Evolutionary conservation across 2,888 invertebrate genomes (phyloP).

Genomic region (Xylota segnis): DNA sequence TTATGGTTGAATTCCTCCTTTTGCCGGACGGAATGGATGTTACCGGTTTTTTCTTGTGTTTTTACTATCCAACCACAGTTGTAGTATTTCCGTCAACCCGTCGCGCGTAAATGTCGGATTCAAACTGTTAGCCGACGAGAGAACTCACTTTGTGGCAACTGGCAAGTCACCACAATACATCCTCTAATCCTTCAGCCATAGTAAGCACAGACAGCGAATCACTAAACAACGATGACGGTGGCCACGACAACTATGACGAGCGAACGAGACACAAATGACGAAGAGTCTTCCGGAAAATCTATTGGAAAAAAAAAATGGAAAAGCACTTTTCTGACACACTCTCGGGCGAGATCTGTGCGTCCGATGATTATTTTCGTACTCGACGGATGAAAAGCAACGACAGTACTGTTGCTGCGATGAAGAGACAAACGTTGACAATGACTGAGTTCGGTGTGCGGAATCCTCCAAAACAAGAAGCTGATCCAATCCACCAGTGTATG

Average conservation of each 20-base stretch:
- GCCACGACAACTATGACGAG: constrained; percentile 60
- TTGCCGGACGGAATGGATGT: constrained; percentile 35
- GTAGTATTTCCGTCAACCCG: constrained; percentile 60
- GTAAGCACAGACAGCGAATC: constrained; percentile 48
- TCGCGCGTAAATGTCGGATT: constrained; percentile 72
- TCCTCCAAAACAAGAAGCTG: constrained; percentile 44
- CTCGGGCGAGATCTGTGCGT: constrained; percentile 31
- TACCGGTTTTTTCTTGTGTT: constrained; percentile 10
- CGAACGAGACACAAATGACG: constrained; percentile 59
- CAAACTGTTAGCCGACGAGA: constrained; percentile 65
- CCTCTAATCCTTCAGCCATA: constrained; percentile 67
- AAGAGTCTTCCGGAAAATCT: constrained; percentile 48
- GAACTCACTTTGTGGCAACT: constrained; percentile 47
- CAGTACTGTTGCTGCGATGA: constrained; percentile 48
- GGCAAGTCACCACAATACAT: constrained; percentile 46
- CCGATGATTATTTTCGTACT: constrained; percentile 67
- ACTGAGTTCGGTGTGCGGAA: constrained; percentile 46
- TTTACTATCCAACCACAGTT: not conserved
- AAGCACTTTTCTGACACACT: constrained; percentile 47
- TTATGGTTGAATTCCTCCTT: constrained; percentile 38
- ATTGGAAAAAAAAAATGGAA: constrained; percentile 34
- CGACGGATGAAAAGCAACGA: constrained; percentile 55
- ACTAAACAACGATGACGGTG: not conserved
- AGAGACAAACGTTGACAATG: constrained; percentile 60
- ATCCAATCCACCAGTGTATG: constrained; percentile 32